Percentiles rank a stretch among this genome's conserved stretches.
Evolutionary conservation across 1,140 invertebrate species (phyloP).

Genomic region (Zaprionus lachaisei): DNA sequence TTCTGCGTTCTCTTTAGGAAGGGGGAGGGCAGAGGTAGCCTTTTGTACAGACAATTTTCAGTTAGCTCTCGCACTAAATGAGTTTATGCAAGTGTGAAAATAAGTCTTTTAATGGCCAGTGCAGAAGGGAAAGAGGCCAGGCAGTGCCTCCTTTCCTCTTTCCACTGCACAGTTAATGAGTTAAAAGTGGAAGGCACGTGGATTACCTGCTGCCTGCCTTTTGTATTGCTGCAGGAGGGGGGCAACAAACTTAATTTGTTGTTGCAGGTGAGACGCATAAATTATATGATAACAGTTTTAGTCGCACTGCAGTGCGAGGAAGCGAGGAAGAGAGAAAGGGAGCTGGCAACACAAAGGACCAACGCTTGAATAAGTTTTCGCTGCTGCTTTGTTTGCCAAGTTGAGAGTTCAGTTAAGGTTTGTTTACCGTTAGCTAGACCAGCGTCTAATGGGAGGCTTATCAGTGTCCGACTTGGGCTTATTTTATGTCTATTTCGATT

Average conservation of each 20-base stretch:
- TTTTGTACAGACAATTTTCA: conserved; percentile 55
- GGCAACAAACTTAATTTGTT: conserved; percentile 79
- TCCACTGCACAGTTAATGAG: conserved; percentile 69
- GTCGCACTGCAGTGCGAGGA: conserved; percentile 7
- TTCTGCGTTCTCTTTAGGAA: neutral
- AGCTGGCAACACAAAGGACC: conserved; percentile 2
- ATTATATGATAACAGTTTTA: conserved; percentile 81
- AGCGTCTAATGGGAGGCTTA: conserved; percentile 69
- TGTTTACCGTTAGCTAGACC: conserved; percentile 54
- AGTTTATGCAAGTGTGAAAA: conserved; percentile 83
- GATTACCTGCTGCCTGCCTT: conserved; percentile 55
- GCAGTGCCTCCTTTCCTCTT: conserved; percentile 4
- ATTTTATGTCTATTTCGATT: conserved; percentile 59
- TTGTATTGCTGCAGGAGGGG: conserved; percentile 36
- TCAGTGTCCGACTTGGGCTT: conserved; percentile 58
- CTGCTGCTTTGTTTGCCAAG: conserved; percentile 57
- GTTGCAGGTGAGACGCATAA: conserved; percentile 81
- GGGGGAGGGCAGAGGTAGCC: neutral
- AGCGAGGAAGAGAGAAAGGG: neutral
- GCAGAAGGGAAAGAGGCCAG: conserved; percentile 1
- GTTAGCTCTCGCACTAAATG: conserved; percentile 73
- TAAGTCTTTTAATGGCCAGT: conserved; percentile 80
- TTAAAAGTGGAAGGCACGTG: conserved; percentile 79
- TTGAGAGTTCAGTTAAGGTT: conserved; percentile 17
- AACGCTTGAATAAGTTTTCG: conserved; percentile 75